phyloP scores from a whole-genome alignment of 2,797 vertebrate genomes.

The Alca torda region DNA sequence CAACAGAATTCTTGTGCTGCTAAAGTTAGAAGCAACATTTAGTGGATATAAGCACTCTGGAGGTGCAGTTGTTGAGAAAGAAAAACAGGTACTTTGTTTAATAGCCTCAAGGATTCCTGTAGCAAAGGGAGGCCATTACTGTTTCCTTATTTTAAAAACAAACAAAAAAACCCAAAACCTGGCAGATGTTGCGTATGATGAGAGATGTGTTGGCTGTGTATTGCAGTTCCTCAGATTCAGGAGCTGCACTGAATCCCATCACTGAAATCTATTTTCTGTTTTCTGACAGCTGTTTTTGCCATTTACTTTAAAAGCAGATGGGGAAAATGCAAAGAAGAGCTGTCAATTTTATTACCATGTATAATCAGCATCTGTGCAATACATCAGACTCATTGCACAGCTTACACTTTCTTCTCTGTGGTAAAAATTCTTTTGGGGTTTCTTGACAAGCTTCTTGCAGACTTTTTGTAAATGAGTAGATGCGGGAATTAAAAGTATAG shows the following conservation, averaged over 20 bases:
- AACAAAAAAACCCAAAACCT: background rate
- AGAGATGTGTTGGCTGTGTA: conserved; percentile 13
- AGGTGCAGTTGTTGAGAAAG: background rate
- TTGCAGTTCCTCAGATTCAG: conserved; percentile 46
- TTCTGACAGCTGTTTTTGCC: conserved; percentile 75
- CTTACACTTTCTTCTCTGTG: conserved; percentile 42
- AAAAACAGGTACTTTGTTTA: background rate
- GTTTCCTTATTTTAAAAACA: conserved; percentile 30
- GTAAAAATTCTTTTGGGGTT: conserved; percentile 47
- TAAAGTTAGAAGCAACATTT: conserved; percentile 19
- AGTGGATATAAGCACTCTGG: conserved; percentile 11
- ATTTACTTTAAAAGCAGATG: conserved; percentile 76
- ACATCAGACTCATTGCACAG: conserved; percentile 58
- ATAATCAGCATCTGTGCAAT: conserved; percentile 76
- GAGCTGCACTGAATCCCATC: conserved; percentile 15
- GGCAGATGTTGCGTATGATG: background rate
- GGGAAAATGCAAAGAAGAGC: conserved; percentile 64
- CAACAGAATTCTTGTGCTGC: background rate
- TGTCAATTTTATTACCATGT: conserved; percentile 75
- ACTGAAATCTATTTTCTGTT: conserved; percentile 56
- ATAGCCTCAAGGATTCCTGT: conserved; percentile 30
- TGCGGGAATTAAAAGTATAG: background rate
- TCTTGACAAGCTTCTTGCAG: conserved; percentile 13
- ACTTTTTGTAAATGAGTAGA: conserved; percentile 15
- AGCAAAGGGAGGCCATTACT: background rate